Base-by-base conservation (phyloP, 2,888 invertebrate genomes). In the Kuschelorhynchus macadamiae region DNA sequence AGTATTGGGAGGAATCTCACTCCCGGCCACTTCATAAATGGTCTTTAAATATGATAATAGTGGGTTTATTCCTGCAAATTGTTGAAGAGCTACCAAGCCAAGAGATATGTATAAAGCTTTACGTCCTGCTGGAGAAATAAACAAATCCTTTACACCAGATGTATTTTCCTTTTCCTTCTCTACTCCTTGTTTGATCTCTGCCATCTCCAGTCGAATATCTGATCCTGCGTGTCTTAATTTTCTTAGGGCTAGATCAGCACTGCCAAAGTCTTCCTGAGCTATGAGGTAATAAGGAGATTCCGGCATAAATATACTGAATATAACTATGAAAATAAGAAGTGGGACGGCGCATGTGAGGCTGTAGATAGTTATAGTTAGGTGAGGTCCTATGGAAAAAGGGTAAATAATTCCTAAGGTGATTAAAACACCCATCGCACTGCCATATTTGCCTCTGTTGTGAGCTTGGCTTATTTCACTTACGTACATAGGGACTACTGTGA, bases 381-480 rank as follows among this genome's bases (percentile, higher is more conserved):
- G 66, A 7, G 75, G 74, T 11, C 74, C 75, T 11, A 75, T 59
- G 12, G 66, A 56, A 32, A 70, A 74, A 3, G 60, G 62, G 18
- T 67, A 73, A n/a, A 73, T 59, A 7, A 71, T 61, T 11, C 75
- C 74, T 1, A 72, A 11, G 1, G 68, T 61, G 8, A 71, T 59
- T 1, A 69, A 47, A 4, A 74, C 63, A 1, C 72, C 71, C 65
- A 74, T 64, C 1, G 70, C 88, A 0, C 94, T 67, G 25, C 73
- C 74, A 14, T 95, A 84, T 0, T 92, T 89, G 0, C 95, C 95
- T 66, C 96, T 86, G 9, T 90, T 88, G 30, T 91, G 90, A 57
- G 90, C 89, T 86, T 93, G 91, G 7, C 94, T 88, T 32, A 94
- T 92, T 83, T 96, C 95, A 42, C 93, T 92, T 68, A 94, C 89